Evolutionary conservation across 1,140 invertebrate species (phyloP), one percentile per base, ranked within the genome.

Genomic region (Drosophila obscura): DNA sequence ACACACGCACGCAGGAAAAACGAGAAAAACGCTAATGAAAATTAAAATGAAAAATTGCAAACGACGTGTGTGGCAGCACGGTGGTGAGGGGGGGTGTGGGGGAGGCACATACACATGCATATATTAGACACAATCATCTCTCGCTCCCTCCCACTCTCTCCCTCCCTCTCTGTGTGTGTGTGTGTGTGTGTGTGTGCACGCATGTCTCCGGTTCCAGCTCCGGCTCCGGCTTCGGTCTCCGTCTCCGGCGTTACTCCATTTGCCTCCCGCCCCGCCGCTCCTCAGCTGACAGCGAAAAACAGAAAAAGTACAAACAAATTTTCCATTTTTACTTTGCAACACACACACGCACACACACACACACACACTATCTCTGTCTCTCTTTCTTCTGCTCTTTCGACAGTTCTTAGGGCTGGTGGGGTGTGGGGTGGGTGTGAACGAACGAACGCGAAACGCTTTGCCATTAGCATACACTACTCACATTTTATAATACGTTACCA

Each of bases 41-140:
- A 91, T 91, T 91, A 91, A 91, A 91, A 91, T 91, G 90, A 91
- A 91, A 91, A 91, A 91, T 91, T 90, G 90, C 80, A 81, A 90
- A 90, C 75, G 90, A 91, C 77, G 73, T 88, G 80, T 82, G 80
- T 82, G 68, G 81, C 63, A 73, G 73, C 19, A 1, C 60, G 56
- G 61, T 55, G 49, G 57, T 13, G 24, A 6, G 9, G 24, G 24
- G 31, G 39, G 35, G 26, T 24, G 9, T 16, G 13, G 22, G 22
- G 44, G 15, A 46, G 22, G 49, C 57, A 69, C 55, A 55, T 64
- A 49, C 53, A 78, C 58, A 55, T 41, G 60, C 69, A 71, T 64
- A 87, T 51, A 80, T 84, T 84, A 84, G 81, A 84, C 68, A 73
- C 82, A 80, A 78, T 77, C 46, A 50, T 59, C 35, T 44, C 41